These are phyloP conservation scores for Villa cingulata DNA, from an alignment of 2,888 invertebrate genomes.

Conservation along the genomic window DNA sequence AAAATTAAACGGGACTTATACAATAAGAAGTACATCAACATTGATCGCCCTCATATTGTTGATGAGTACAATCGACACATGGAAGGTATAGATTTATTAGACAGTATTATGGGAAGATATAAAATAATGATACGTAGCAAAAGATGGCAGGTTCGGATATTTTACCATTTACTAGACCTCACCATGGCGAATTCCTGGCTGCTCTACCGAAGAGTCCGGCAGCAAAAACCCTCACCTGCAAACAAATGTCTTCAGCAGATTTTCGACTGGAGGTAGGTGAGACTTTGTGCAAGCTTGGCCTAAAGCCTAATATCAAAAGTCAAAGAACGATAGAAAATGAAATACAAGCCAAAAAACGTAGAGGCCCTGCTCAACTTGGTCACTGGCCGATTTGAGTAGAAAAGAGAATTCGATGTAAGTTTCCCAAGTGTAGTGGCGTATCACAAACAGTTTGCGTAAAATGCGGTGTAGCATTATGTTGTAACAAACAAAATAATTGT, in stretches of 20 bases:
- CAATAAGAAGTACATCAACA: constrained; percentile 14
- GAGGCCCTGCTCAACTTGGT: too few species aligned
- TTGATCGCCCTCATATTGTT: constrained; percentile 15
- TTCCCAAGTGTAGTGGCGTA: too few species aligned
- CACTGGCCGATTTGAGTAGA: too few species aligned
- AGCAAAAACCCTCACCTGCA: constrained; percentile 2
- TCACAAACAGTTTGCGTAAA: too few species aligned
- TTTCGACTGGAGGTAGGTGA: constrained; percentile 8
- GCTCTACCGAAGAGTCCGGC: constrained; percentile 4
- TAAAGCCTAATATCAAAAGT: too few species aligned
- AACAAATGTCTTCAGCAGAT: constrained; percentile 7
- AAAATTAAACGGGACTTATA: constrained; percentile 2
- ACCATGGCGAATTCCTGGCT: constrained; percentile 21
- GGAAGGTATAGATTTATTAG: background rate
- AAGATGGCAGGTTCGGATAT: too few species aligned
- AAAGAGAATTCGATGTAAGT: too few species aligned
- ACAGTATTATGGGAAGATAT: constrained; percentile 14
- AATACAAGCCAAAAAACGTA: too few species aligned
- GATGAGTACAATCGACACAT: too few species aligned
- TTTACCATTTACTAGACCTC: constrained; percentile 23
- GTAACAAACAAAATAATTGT: too few species aligned
- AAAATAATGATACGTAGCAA: background rate
- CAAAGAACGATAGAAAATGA: too few species aligned
- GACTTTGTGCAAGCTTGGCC: background rate
- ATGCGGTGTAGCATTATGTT: too few species aligned